Conservation (phyloP, 2,888 invertebrate species). For the Holacanthella duospinosa region DNA sequence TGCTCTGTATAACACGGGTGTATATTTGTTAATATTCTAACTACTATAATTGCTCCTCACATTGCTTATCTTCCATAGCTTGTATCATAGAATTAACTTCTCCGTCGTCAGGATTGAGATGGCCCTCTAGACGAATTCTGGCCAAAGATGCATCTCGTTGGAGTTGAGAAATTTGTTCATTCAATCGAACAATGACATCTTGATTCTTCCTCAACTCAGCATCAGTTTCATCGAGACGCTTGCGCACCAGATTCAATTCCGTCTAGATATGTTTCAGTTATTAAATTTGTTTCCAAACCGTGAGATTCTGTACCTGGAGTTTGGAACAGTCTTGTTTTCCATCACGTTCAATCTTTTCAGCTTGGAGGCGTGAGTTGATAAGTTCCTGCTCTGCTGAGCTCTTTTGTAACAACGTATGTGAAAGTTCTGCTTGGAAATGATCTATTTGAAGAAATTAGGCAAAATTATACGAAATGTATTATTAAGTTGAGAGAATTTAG, state of each 20-base stretch:
- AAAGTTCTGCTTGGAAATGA: conserved; percentile 63
- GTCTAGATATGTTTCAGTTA: conserved; percentile 41
- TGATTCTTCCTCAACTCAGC: conserved; percentile 68
- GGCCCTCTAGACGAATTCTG: conserved; percentile 39
- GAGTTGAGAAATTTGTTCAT: conserved; percentile 64
- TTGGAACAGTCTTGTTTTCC: conserved; percentile 63
- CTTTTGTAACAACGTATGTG: conserved; percentile 64
- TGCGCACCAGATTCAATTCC: conserved; percentile 60
- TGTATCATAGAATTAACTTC: conserved; percentile 63
- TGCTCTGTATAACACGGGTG: no score
- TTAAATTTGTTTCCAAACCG: not conserved
- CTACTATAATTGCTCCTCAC: no score
- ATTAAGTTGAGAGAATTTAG: not conserved
- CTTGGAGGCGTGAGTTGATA: conserved; percentile 51
- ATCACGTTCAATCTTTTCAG: conserved; percentile 64
- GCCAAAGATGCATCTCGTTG: conserved; percentile 60
- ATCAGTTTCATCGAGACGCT: conserved; percentile 66
- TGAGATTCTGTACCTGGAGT: conserved; percentile 45
- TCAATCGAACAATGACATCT: conserved; percentile 64
- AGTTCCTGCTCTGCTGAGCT: conserved; percentile 68
- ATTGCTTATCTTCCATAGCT: conserved; percentile 72
- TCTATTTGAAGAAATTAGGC: conserved; percentile 44
- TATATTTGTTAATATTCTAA: no score
- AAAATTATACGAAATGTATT: not conserved
- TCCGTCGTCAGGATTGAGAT: conserved; percentile 15